A percentile compares a stretch with the other conserved stretches of the same genome.
Conservation (phyloP, 2,888 invertebrate genomes). For the Ophion costatus region DNA sequence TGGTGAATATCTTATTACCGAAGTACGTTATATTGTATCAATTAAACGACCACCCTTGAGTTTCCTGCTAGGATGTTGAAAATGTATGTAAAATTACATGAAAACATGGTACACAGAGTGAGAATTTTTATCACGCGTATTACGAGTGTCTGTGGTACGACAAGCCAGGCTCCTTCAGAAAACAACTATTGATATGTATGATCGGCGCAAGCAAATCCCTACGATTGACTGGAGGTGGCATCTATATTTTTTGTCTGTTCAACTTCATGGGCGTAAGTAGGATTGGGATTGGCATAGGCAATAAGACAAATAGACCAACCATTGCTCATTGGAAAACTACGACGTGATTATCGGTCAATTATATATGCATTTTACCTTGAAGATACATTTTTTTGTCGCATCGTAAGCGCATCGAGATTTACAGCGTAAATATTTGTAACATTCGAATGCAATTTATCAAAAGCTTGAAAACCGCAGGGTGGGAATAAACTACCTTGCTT, state of each 20-base stretch:
- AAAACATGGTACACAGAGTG: constrained; percentile 23
- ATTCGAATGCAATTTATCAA: not conserved
- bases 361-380: not conserved
- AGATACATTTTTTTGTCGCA: not conserved
- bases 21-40: constrained; percentile 56
- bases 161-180: constrained; percentile 83
- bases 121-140: constrained; percentile 80
- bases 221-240: constrained; percentile 85
- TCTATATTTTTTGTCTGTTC: constrained; percentile 78
- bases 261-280: constrained; percentile 47
- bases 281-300: not conserved
- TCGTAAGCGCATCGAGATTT: too few relatives aligned
- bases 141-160: constrained; percentile 86
- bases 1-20: constrained; percentile 66
- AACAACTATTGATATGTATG: constrained; percentile 84
- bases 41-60: not conserved
- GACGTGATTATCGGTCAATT: not conserved
- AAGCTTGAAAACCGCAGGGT: not conserved
- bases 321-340: not conserved
- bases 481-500: not conserved
- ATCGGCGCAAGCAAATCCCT: constrained; percentile 84
- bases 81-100: not conserved
- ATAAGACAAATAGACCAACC: not conserved
- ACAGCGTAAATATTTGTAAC: not conserved
- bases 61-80: not conserved